Conservation (phyloP, 2,888 invertebrate species). For the Gryllus longicercus region DNA sequence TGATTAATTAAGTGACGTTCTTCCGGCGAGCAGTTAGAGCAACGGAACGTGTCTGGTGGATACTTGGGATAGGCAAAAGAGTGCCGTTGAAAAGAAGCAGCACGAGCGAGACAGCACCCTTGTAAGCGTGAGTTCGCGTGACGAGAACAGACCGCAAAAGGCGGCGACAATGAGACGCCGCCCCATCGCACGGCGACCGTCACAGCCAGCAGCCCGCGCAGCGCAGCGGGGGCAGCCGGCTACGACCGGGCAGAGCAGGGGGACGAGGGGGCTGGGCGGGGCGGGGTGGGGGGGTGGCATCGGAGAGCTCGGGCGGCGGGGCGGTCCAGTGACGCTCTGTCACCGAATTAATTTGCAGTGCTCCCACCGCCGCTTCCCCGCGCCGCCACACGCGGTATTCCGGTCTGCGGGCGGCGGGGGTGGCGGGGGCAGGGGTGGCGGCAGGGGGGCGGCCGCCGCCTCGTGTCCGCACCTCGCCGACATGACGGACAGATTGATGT, state of each 20-base stretch:
- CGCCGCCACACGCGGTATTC: slow-evolving; percentile 12
- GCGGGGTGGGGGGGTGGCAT: background rate
- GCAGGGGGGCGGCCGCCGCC: background rate
- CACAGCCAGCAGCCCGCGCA: no score
- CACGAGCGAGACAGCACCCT: no score
- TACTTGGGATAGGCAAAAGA: no score
- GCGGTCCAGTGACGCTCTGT: background rate
- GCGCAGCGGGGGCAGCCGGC: background rate
- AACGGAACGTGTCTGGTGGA: no score
- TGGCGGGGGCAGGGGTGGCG: background rate
- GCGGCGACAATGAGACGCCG: no score
- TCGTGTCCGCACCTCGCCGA: slow-evolving; percentile 11
- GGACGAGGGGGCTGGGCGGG: no score
- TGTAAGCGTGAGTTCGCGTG: no score
- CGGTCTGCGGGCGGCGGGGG: background rate
- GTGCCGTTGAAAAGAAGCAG: no score
- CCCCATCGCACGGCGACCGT: no score
- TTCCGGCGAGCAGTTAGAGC: no score
- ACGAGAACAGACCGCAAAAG: no score
- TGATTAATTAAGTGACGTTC: no score
- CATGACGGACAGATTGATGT: slow-evolving; percentile 33
- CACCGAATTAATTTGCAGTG: slow-evolving; percentile 1
- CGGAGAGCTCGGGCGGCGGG: background rate
- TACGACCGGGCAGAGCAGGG: background rate
- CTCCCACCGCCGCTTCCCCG: background rate